These are phyloP conservation scores for Oceanites oceanicus DNA, from an alignment of 2,113 vertebrate genomes.

Conservation along the genomic window DNA sequence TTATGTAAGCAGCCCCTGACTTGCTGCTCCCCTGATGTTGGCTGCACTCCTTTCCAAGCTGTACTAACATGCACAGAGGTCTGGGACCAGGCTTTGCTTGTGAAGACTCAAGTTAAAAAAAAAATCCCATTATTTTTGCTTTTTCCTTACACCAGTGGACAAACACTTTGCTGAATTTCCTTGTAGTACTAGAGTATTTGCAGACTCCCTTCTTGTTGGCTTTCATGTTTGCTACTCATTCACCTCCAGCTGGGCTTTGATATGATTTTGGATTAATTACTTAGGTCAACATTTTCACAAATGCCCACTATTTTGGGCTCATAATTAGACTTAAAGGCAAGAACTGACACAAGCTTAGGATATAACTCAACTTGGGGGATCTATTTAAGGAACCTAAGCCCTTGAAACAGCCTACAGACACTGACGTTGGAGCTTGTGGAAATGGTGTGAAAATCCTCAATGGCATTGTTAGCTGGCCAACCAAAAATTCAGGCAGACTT, in stretches of 20 bases:
- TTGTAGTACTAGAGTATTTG: not conserved
- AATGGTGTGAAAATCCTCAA: not conserved
- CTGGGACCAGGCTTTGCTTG: not conserved
- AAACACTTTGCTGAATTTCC: not conserved
- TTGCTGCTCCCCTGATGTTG: not conserved
- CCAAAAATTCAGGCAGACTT: not conserved
- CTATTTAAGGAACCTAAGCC: not conserved
- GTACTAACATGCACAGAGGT: not conserved
- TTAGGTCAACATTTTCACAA: not conserved
- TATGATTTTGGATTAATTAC: not conserved
- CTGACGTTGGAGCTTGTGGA: not conserved
- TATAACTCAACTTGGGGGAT: not conserved
- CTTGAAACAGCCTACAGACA: not conserved
- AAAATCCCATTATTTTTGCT: not conserved
- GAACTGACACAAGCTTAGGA: not conserved
- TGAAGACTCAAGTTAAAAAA: not conserved
- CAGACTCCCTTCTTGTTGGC: not conserved
- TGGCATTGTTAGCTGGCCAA: not conserved
- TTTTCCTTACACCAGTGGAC: not conserved
- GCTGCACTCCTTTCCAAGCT: not conserved
- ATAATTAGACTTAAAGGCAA: not conserved
- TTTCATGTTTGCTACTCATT: not conserved
- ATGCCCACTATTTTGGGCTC: not conserved
- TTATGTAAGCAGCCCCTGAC: not conserved
- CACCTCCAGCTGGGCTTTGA: not conserved